These are phyloP conservation scores for Eristalinus aeneus DNA, from an alignment of 2,888 invertebrate genomes.

Conservation along the genomic window DNA sequence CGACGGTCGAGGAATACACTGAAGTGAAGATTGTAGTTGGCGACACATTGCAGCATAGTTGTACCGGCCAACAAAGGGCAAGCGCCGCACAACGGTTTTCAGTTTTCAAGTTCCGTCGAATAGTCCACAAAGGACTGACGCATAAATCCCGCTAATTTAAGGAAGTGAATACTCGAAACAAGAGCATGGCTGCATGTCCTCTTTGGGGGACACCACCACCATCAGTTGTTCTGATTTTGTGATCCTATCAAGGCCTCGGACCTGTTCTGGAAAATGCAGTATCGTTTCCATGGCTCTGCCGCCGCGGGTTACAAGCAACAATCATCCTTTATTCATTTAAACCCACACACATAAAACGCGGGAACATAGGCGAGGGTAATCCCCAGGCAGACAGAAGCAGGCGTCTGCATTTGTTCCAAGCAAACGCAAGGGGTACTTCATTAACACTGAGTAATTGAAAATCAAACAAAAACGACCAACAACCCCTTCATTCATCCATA, in stretches of 20 bases:
- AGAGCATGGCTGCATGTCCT: constrained; percentile 22
- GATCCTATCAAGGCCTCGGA: constrained; percentile 73
- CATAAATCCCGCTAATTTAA: constrained; percentile 7
- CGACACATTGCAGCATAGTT: not conserved
- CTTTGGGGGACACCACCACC: constrained; percentile 8
- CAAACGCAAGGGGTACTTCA: not conserved
- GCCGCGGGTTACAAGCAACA: constrained; percentile 22
- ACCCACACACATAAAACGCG: constrained; percentile 9
- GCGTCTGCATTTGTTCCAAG: not conserved
- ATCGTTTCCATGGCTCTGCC: not conserved
- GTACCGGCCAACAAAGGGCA: not conserved
- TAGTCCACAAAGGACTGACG: not conserved
- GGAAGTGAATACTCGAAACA: not conserved
- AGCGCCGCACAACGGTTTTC: not conserved
- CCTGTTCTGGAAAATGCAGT: constrained; percentile 37
- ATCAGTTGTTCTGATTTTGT: constrained; percentile 63
- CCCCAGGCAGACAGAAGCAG: not conserved
- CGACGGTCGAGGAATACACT: not conserved
- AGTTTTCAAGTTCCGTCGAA: not conserved
- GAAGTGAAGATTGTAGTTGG: constrained; percentile 15
- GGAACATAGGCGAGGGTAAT: not conserved
- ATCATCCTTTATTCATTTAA: constrained; percentile 1
- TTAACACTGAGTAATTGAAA: constrained; percentile 38
- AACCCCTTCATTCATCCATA: constrained; percentile 1
- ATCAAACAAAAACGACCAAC: constrained; percentile 49